Base-by-base conservation (phyloP, 1,140 invertebrate species). In the Macrostomum lignano region DNA sequence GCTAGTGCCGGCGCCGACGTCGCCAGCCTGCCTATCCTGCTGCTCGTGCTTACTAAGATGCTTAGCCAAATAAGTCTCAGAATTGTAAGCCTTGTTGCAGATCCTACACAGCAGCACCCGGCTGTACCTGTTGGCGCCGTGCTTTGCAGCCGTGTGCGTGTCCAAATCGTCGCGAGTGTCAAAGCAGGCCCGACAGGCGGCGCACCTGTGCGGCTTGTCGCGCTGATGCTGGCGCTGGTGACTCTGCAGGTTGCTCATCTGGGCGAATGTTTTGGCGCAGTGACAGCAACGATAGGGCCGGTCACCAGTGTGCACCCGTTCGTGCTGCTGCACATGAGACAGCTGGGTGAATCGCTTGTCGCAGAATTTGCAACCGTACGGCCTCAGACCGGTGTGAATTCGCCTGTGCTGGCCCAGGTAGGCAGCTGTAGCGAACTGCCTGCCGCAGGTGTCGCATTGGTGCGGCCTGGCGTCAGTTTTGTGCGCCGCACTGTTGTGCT, bases 1-100 rank as follows among this genome's bases (percentile, higher is more conserved):
- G n/a, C n/a, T n/a, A n/a, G n/a, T n/a, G n/a, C n/a, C n/a, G n/a
- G n/a, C n/a, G n/a, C n/a, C n/a, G n/a, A n/a, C n/a, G n/a, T n/a
- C n/a, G n/a, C n/a, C n/a, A n/a, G n/a, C n/a, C n/a, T n/a, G n/a
- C n/a, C n/a, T n/a, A n/a, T n/a, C n/a, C n/a, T n/a, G n/a, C n/a
- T n/a, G n/a, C n/a, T n/a, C n/a, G 42, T 96, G 86, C 50, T 96
- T 96, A 49, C 88, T 78, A 78, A 96, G 82, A 56, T 98, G 88
- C 51, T 94, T 88, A 40, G 76, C 77, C 46, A 98, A 64, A 57
- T 96, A 96, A n/a, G 84, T 93, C 60, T 94, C 84, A 57, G 96
- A 86, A 4, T 86, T 94, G 59, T 98, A 96, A 34, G 77, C 84
- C 58, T 96, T 96, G 46, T 88, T 88, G 60, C 88, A 98, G 55